Conservation (phyloP, 2,888 invertebrate genomes). For the Ectemnius lituratus region DNA sequence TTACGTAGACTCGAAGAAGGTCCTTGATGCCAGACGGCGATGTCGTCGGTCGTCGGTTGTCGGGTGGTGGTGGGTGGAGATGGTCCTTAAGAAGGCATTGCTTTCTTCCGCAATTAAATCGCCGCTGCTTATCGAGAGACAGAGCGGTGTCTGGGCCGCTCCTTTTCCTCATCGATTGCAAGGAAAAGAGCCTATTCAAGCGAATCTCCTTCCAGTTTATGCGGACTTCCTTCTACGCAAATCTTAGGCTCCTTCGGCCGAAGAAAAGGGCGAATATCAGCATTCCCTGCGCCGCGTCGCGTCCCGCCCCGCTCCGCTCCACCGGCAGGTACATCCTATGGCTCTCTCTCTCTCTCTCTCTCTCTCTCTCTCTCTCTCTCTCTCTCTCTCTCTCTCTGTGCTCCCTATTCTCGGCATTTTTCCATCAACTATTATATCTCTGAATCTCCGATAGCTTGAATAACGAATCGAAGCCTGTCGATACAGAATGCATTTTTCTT, state of each 20-base stretch:
- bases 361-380: too few species aligned
- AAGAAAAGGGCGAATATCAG: too few species aligned
- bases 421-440: not conserved
- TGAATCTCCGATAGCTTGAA: not conserved
- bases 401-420: not conserved
- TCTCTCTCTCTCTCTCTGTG: too few species aligned
- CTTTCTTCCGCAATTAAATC: constrained; percentile 7
- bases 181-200: constrained; percentile 4
- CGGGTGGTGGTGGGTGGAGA: too few species aligned
- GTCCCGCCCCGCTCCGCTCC: too few species aligned
- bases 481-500: not conserved
- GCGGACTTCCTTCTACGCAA: too few species aligned
- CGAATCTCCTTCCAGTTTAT: not conserved
- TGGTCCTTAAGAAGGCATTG: constrained; percentile 3
- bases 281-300: too few species aligned
- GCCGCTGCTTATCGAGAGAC: constrained; percentile 3
- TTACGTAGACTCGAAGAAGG: constrained; percentile 3
- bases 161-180: not conserved
- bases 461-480: constrained; percentile 8
- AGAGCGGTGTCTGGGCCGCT: not conserved
- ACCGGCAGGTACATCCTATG: too few species aligned
- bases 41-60: not conserved
- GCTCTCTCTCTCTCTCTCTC: too few species aligned
- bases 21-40: not conserved
- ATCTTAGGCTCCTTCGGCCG: too few species aligned